Percentiles rank a stretch among this genome's conserved stretches.
Conservation (phyloP, 2,113 vertebrate genomes). For the Festucalex cinctus region DNA sequence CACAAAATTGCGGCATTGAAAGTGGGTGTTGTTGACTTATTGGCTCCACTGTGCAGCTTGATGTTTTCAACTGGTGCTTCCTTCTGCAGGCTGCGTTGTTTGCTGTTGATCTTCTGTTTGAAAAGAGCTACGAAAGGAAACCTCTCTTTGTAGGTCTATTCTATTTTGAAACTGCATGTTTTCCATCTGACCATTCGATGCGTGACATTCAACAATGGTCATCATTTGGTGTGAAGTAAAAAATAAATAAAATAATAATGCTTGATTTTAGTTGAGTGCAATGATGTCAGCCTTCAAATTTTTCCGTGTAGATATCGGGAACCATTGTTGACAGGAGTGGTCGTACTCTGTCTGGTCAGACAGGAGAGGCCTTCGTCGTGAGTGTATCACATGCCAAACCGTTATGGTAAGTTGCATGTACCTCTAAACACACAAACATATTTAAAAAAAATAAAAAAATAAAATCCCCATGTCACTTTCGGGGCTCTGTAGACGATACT, state of each 20-base stretch:
- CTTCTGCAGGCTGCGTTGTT: conserved; percentile 86
- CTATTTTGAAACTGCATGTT: neutral
- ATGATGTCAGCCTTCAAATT: too few species aligned
- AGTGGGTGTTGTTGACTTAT: neutral
- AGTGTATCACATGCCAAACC: conserved; percentile 86
- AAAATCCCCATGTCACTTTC: too few species aligned
- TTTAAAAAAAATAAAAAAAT: neutral
- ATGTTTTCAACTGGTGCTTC: neutral
- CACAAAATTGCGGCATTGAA: neutral
- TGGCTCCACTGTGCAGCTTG: neutral
- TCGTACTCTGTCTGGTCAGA: conserved; percentile 94
- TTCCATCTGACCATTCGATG: neutral
- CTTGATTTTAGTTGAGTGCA: too few species aligned
- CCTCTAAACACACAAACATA: neutral
- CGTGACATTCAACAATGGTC: too few species aligned
- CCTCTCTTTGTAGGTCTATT: conserved; percentile 86
- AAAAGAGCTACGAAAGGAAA: conserved; percentile 75
- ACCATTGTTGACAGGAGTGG: conserved; percentile 97
- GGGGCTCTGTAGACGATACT: too few species aligned
- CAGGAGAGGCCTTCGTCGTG: conserved; percentile 92
- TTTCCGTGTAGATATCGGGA: conserved; percentile 82
- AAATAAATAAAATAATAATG: too few species aligned
- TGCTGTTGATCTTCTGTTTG: conserved; percentile 87
- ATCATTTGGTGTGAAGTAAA: too few species aligned
- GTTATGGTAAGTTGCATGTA: conserved; percentile 81